Evolutionary conservation across 2,888 invertebrate species (phyloP), one percentile per base, ranked within the genome.

Genomic region (Apoderus coryli): DNA sequence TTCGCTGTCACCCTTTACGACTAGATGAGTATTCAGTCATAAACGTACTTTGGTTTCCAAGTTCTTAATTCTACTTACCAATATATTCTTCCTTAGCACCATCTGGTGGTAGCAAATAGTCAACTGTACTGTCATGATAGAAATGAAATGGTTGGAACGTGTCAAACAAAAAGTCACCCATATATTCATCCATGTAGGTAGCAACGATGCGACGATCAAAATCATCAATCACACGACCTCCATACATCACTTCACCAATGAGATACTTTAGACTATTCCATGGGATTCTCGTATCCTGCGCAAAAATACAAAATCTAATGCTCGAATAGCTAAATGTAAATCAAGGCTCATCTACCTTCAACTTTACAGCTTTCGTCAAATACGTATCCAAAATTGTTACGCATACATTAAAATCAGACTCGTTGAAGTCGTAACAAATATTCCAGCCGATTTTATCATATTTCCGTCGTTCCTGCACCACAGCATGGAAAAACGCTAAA

Each of bases 371-470:
- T 43, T 86, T 80, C 10, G 71, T 76, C 31, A 92, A 61, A 58
- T 90, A 92, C 3, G 80, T 85, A 40, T 77, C 73, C 36, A 92
- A 61, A 37, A 92, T 88, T 53, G 76, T 76, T 47, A 80, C 71
- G 59, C 88, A 88, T 16, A 90, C 88, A 36, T 76, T 72, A 56
- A 90, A 90, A 58, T 92, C 92, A 0, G 86, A 81, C 57, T 90
- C 82, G 56, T 85, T 88, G 60, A 92, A 92, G 59, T 92, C 90
- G 56, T 92, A 92, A 30, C 72, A 67, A 40, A 90, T 84, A 54
- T 92, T 92, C 89, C 90, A 92, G 1, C 92, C 92, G 33, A 90
- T 78, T 61, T 90, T 90, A 48, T 82, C 88, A 55, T 90, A 92
- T 53, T 88, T 89, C 40, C 88, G 70, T 25, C 92, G 69, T 56